Conservation (phyloP, 1,140 invertebrate genomes). For the Potamilus streckersoni region DNA sequence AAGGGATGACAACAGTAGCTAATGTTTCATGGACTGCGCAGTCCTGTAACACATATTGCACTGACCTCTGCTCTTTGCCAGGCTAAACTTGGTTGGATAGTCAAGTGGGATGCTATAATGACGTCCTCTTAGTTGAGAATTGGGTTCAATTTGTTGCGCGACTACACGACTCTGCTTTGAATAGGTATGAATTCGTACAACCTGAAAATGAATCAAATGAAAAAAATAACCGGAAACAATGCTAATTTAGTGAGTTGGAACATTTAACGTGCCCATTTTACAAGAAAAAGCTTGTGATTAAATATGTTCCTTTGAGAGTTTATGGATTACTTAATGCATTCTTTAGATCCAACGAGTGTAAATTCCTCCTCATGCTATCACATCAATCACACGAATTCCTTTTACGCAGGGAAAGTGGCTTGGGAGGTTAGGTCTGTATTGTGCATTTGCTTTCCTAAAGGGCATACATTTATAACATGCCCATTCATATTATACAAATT, state of each 20-base stretch:
- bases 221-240: neutral
- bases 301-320: neutral
- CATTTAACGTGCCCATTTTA: neutral
- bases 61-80: slow-evolving; percentile 1
- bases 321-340: neutral
- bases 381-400: too few relatives aligned
- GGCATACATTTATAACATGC: too few relatives aligned
- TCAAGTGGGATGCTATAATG: slow-evolving; percentile 6
- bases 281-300: neutral
- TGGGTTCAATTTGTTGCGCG: neutral
- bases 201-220: neutral
- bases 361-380: neutral
- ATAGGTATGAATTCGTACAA: slow-evolving; percentile 9
- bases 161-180: slow-evolving; percentile 11
- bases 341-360: neutral
- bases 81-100: slow-evolving; percentile 7
- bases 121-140: slow-evolving; percentile 4
- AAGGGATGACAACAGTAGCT: too few relatives aligned
- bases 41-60: neutral
- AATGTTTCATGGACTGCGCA: too few relatives aligned
- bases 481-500: too few relatives aligned
- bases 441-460: too few relatives aligned
- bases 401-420: too few relatives aligned
- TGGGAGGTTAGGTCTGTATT: too few relatives aligned
- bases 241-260: neutral